Conservation (phyloP, 2,797 vertebrate species). For the Ptychadena robeensis region DNA sequence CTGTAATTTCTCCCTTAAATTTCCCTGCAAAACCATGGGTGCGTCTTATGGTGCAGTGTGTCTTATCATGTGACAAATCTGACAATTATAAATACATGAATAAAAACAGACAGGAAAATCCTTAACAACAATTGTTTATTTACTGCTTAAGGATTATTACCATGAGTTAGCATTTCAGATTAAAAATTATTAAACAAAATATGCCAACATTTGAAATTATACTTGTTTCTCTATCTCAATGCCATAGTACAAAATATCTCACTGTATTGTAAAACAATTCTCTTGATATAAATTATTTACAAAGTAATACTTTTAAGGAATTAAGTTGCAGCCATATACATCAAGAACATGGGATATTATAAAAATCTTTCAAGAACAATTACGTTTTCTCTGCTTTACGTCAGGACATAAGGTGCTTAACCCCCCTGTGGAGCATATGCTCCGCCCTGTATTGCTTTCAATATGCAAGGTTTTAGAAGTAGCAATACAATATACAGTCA, state of each 20-base stretch:
- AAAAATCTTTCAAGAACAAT: conserved; percentile 70
- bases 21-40: too few relatives aligned
- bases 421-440: conserved; percentile 8
- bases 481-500: conserved; percentile 33
- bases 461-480: background rate
- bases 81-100: background rate
- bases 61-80: too few relatives aligned
- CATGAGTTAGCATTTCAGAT: conserved; percentile 66
- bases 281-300: conserved; percentile 72
- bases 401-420: conserved; percentile 63
- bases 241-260: conserved; percentile 53
- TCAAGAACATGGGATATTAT: conserved; percentile 63
- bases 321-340: conserved; percentile 68
- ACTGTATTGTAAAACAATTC: conserved; percentile 59
- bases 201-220: conserved; percentile 74
- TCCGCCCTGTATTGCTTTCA: conserved; percentile 22
- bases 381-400: conserved; percentile 68
- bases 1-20: too few relatives aligned
- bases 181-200: conserved; percentile 72
- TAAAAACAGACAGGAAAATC: conserved; percentile 37
- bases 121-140: conserved; percentile 77
- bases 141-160: conserved; percentile 66
- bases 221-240: conserved; percentile 57
- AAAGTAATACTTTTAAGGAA: conserved; percentile 67
- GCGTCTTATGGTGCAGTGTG: too few relatives aligned